These are phyloP conservation scores for Barbus barbus DNA, from an alignment of 2,113 vertebrate species.

Conservation along the genomic window DNA sequence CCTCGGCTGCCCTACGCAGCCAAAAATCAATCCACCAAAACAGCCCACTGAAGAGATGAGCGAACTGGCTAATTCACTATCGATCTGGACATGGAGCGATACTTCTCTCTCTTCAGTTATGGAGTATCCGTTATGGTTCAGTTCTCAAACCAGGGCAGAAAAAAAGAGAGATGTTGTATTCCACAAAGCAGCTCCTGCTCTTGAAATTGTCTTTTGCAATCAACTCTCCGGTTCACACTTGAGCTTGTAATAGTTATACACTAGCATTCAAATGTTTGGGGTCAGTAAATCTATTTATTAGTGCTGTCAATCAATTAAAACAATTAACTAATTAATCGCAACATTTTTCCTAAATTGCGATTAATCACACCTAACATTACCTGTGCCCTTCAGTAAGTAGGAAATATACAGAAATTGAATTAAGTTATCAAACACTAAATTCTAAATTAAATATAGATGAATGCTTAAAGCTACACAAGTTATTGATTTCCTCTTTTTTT, in stretches of 20 bases:
- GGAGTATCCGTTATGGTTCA: conserved; percentile 71
- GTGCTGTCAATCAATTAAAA: no score
- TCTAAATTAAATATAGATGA: no score
- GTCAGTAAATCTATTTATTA: no score
- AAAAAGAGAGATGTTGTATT: not conserved
- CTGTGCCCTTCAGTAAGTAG: no score
- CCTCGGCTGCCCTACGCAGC: conserved; percentile 59
- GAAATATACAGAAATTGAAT: no score
- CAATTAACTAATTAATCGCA: no score
- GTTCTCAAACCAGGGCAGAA: conserved; percentile 60
- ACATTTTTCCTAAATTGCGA: no score
- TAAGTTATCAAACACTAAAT: no score
- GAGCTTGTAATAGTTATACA: not conserved
- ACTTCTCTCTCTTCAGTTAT: conserved; percentile 73
- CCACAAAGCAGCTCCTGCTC: not conserved
- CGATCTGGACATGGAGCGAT: conserved; percentile 72
- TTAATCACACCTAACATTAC: no score
- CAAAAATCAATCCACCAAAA: conserved; percentile 66
- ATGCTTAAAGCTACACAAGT: no score
- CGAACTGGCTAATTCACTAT: conserved; percentile 80
- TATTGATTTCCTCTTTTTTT: no score
- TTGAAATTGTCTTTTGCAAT: not conserved
- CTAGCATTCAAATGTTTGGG: not conserved
- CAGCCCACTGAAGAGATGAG: conserved; percentile 66
- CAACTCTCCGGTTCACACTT: not conserved